phyloP scores from a whole-genome alignment of 2,797 vertebrate species.

The Siniperca scherzeri region DNA sequence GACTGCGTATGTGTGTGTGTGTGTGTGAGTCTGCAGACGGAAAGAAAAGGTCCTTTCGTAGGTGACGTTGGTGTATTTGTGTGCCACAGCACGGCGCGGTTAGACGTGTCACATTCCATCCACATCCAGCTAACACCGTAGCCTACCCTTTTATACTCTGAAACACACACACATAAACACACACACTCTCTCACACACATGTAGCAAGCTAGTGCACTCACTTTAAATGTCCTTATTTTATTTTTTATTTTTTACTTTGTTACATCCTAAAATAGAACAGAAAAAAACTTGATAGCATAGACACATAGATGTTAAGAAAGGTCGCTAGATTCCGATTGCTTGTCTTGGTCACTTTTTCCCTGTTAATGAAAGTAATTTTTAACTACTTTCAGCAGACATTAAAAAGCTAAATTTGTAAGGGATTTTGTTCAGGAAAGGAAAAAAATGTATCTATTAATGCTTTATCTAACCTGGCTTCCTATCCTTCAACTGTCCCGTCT shows the following conservation, averaged over 20 bases:
- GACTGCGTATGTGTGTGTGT: constrained; percentile 1
- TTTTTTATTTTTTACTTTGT: neutral
- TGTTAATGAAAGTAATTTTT: neutral
- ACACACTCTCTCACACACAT: constrained; percentile 18
- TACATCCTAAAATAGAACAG: neutral
- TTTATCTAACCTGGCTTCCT: neutral
- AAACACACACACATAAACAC: constrained; percentile 37
- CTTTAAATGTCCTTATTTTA: neutral
- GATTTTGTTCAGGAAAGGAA: too few relatives aligned
- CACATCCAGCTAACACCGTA: constrained; percentile 48
- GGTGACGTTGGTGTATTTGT: constrained; percentile 64
- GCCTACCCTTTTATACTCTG: constrained; percentile 49
- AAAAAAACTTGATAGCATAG: neutral
- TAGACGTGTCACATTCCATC: constrained; percentile 73
- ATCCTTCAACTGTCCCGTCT: neutral
- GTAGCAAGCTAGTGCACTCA: neutral
- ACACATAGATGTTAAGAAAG: neutral
- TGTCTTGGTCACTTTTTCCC: neutral
- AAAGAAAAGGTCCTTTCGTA: constrained; percentile 59
- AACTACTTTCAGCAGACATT: neutral
- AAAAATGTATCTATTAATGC: neutral
- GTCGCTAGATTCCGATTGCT: neutral
- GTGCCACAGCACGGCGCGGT: constrained; percentile 54
- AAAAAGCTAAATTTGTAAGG: neutral
- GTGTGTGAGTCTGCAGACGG: constrained; percentile 29